Evolutionary conservation across 2,113 vertebrate genomes (phyloP).

Genomic region (Mormoops blainvillei): DNA sequence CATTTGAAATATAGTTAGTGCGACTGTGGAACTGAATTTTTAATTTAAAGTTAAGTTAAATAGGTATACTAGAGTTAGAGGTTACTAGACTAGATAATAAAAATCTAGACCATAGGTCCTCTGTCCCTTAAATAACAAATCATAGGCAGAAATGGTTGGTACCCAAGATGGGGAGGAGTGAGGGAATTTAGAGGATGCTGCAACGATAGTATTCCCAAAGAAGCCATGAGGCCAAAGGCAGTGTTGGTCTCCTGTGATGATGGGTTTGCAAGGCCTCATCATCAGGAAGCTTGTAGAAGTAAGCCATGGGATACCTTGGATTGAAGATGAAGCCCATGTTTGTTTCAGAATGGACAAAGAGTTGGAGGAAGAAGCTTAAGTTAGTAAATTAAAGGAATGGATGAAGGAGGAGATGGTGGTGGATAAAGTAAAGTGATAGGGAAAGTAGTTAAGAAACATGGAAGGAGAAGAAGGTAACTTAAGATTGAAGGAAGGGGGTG

Average conservation of each 20-base stretch:
- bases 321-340: not conserved
- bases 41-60: constrained; percentile 13
- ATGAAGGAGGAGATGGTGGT: not conserved
- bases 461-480: not conserved
- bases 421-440: not conserved
- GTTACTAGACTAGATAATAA: not conserved
- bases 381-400: not conserved
- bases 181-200: not conserved
- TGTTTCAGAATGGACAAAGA: not conserved
- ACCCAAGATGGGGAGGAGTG: not conserved
- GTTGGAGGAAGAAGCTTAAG: not conserved
- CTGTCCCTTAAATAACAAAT: not conserved
- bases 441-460: not conserved
- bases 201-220: not conserved
- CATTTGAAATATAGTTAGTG: not conserved
- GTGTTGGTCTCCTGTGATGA: not conserved
- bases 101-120: not conserved
- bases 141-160: not conserved
- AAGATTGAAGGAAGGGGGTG: not conserved
- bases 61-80: not conserved
- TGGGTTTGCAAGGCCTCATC: not conserved
- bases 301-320: not conserved
- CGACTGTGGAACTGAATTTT: not conserved
- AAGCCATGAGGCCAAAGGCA: not conserved
- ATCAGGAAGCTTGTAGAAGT: not conserved